Base-by-base conservation (phyloP, 2,888 invertebrate genomes). In the Ophion costatus region DNA sequence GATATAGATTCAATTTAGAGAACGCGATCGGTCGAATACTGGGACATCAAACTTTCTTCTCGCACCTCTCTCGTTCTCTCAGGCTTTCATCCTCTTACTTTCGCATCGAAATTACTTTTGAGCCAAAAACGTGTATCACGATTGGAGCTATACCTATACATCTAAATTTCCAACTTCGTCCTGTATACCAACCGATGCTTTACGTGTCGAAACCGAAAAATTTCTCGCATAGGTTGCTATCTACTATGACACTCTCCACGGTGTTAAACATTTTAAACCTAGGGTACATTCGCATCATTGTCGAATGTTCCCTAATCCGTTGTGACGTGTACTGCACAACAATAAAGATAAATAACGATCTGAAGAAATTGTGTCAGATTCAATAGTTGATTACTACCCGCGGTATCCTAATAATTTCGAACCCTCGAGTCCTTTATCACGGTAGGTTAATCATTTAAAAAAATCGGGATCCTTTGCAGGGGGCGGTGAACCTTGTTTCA, bases 1-100 rank as follows among this genome's bases (percentile, higher is more conserved):
- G 20, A 56, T 61, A 24, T 64, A 56, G 67, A 79, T 79, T 51
- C 59, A 29, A 51, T 29, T 63, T 24, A 29, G 57, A 20, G n/a
- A 71, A 45, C 11, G 42, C 64, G 61, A 56, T 45, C 33, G 29
- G 66, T 64, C 66, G 29, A 56, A 22, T 61, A 33, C 29, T 29
- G 71, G 70, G n/a, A 71, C 71, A 71, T 71, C 71, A 61, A 69
- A 70, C 64, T 71, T 81, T 70, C 61, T 5, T 10, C 38, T 38
- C 38, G 6, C 38, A 9, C 7, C 6, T 6, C 6, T 38, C 38
- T 38, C 9, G 38, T 38, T 64, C n/a, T 59, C 38, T 11, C 20
- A 10, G 29, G 61, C n/a, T 67, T 17, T 17, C 29, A 66, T 67
- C 38, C 66, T 59, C 57, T 38, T 38, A 29, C 29, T 42, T 42